Percentiles rank a stretch among this genome's conserved stretches.
Evolutionary conservation across 2,113 vertebrate species (phyloP).

Genomic region (Onychostruthus taczanowskii): DNA sequence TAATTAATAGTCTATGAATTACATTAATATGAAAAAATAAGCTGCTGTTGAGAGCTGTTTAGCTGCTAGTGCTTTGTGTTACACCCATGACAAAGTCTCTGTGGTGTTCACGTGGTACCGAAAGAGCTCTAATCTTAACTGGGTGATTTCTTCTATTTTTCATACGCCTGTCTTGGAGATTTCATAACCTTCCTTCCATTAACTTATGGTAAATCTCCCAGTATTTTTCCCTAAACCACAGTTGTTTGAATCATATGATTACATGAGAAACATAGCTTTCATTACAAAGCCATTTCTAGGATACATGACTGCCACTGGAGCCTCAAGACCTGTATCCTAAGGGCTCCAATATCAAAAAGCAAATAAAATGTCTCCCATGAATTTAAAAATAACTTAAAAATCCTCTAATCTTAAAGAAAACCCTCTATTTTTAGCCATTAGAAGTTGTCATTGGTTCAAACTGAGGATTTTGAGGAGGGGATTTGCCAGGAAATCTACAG

Average conservation of each 20-base stretch:
- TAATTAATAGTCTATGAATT: not conserved
- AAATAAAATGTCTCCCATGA: not conserved
- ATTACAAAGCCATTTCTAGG: not conserved
- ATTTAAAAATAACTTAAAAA: not conserved
- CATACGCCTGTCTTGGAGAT: not conserved
- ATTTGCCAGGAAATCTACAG: not conserved
- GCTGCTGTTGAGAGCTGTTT: not conserved
- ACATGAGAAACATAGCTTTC: not conserved
- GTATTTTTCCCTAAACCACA: not conserved
- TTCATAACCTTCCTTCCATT: not conserved
- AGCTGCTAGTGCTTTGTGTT: not conserved
- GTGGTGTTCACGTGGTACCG: not conserved
- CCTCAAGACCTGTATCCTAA: not conserved
- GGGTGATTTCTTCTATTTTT: not conserved
- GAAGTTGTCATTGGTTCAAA: not conserved
- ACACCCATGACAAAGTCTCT: not conserved
- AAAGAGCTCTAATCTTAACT: not conserved
- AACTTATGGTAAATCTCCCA: not conserved
- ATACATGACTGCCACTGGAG: not conserved
- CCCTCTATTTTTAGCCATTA: not conserved
- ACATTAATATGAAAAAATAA: not conserved
- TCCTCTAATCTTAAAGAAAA: not conserved
- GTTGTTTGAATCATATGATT: not conserved
- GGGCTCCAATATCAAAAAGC: not conserved
- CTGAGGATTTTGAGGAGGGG: not conserved